Evolutionary conservation across 2,113 vertebrate genomes (phyloP).

Genomic region (Xenopus tropicalis): UCB_Xtro_10.0 CM004451.2:77506501-77507000

Average conservation of each 20-base stretch:
- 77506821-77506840: not conserved
- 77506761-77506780: not conserved
- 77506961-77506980: too few species aligned
- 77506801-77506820: not conserved
- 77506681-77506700: conserved; percentile 49
- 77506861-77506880: too few species aligned
- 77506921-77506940: too few species aligned
- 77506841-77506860: not conserved
- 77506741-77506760: conserved; percentile 9
- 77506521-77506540: conserved; percentile 62
- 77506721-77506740: conserved; percentile 51
- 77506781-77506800: not conserved
- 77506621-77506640: conserved; percentile 52
- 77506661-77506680: conserved; percentile 59
- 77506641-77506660: conserved; percentile 56
- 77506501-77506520: conserved; percentile 72
- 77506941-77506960: too few species aligned
- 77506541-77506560: conserved; percentile 64
- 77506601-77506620: conserved; percentile 54
- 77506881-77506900: too few species aligned
- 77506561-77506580: conserved; percentile 73
- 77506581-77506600: conserved; percentile 62
- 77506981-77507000: too few species aligned
- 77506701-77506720: conserved; percentile 52
- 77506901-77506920: too few species aligned